Percentiles rank a stretch among this genome's conserved stretches.
Conservation (phyloP, 2,888 invertebrate genomes). For the Lithosia quadra region DNA sequence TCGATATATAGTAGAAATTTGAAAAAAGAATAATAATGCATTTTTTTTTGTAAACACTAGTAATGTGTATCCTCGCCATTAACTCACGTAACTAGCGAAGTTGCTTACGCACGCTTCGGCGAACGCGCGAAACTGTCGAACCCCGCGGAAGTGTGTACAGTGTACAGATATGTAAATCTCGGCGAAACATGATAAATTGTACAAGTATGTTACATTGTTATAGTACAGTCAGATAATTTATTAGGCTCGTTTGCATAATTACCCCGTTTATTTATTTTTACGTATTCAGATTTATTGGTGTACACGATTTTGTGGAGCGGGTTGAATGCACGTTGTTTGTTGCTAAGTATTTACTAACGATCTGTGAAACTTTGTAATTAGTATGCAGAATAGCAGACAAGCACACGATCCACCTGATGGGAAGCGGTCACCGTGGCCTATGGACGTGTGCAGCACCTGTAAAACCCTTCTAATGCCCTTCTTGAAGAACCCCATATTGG, state of each 20-base stretch:
- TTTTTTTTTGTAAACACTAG: no score
- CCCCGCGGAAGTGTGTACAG: neutral
- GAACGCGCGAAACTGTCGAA: slow-evolving; percentile 6
- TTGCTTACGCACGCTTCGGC: neutral
- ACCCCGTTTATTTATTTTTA: slow-evolving; percentile 46
- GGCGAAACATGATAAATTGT: slow-evolving; percentile 30
- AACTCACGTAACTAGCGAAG: neutral
- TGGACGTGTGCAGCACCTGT: no score
- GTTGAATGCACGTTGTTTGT: slow-evolving; percentile 3
- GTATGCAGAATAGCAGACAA: no score
- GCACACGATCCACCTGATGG: no score
- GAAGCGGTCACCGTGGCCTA: no score
- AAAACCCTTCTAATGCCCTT: no score
- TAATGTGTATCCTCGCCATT: no score
- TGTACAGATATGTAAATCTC: slow-evolving; percentile 10
- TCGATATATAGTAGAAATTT: no score
- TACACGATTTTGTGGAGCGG: slow-evolving; percentile 8
- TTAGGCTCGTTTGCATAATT: slow-evolving; percentile 46
- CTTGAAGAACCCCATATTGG: no score
- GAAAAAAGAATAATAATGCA: no score
- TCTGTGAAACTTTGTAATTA: no score
- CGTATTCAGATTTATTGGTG: slow-evolving; percentile 41
- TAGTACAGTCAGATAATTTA: slow-evolving; percentile 40
- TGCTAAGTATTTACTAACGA: slow-evolving; percentile 2
- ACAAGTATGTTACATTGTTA: slow-evolving; percentile 36